Base-by-base conservation (phyloP, 2,888 invertebrate genomes). In the Anarsia innoxiella region DNA sequence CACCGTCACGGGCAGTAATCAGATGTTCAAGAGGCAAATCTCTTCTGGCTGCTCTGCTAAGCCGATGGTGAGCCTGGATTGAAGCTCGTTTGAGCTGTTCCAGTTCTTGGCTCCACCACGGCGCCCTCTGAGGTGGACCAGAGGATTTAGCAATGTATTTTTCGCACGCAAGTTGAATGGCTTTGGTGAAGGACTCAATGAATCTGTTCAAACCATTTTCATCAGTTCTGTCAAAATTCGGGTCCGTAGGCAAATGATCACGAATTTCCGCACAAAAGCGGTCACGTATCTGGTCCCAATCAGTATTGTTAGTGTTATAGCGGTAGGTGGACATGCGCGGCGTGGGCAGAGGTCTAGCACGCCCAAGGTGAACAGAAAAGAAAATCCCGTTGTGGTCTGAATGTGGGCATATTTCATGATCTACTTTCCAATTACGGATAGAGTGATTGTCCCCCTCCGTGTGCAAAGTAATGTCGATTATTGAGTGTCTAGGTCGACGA, bases 401-500 rank as follows among this genome's bases (percentile, higher is more conserved):
- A 1, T 12, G 23, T 12, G 12, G 23, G 23, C 32, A 32, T 1
- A 23, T n/a, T 3, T 3, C 12, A 2, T 3, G 1, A n/a, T 32
- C 13, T 9, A 32, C 32, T 8, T 2, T 23, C 32, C 32, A 32
- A 4, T 32, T 10, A 0, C 9, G 8, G 1, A 40, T 12, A 1
- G 19, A n/a, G n/a, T n/a, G n/a, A n/a, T n/a, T n/a, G n/a, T n/a
- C n/a, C n/a, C n/a, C n/a, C n/a, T n/a, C n/a, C n/a, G n/a, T n/a
- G n/a, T n/a, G n/a, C n/a, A 12, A 15, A 0, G 46, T 46, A 2
- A 46, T 15, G 14, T 46, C 46, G 6, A 46, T 39, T 12, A 42
- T 42, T 1, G 44, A 44, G 0, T 12, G 16, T 6, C 42, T 23
- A 1, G 2, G 2, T 5, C 1, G 8, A 2, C 37, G 32, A 8